phyloP scores from a whole-genome alignment of 2,797 vertebrate genomes.

The Carapus acus region DNA sequence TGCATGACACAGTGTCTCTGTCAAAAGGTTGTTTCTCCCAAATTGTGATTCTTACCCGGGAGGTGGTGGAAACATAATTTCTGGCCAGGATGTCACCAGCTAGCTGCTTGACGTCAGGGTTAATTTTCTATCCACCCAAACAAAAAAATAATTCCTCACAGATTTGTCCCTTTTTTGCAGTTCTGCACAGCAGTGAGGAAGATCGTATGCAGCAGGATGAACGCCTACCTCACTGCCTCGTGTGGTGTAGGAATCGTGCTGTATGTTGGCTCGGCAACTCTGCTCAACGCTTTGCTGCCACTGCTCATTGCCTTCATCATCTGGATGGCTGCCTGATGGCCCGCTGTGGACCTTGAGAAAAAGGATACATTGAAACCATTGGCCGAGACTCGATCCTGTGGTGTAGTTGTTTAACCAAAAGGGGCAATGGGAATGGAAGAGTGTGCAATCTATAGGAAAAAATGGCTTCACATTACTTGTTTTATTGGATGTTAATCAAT shows the following conservation, averaged over 20 bases:
- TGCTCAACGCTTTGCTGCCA: constrained; percentile 72
- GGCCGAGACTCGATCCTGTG: constrained; percentile 8
- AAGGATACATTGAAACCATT: constrained; percentile 17
- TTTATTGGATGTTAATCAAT: constrained; percentile 9
- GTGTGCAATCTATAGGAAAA: neutral
- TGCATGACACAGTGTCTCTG: too few relatives aligned
- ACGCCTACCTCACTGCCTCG: constrained; percentile 75
- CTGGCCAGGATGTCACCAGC: too few relatives aligned
- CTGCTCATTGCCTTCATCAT: constrained; percentile 83
- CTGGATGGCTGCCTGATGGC: constrained; percentile 89
- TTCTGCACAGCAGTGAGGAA: constrained; percentile 88
- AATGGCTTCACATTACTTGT: neutral
- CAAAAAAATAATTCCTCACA: too few relatives aligned
- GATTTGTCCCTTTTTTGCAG: constrained; percentile 55
- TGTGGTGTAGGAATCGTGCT: constrained; percentile 73
- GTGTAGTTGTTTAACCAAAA: constrained; percentile 9
- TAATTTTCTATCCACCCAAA: too few relatives aligned
- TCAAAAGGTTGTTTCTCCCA: too few relatives aligned
- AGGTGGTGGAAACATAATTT: too few relatives aligned
- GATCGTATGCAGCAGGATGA: constrained; percentile 85
- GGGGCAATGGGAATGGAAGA: constrained; percentile 10
- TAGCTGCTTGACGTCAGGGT: too few relatives aligned
- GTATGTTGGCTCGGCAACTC: constrained; percentile 73
- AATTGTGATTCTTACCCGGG: too few relatives aligned
- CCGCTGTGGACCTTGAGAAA: constrained; percentile 2